Base-by-base conservation (phyloP, 2,113 vertebrate genomes). In the Percina caprodes region DNA sequence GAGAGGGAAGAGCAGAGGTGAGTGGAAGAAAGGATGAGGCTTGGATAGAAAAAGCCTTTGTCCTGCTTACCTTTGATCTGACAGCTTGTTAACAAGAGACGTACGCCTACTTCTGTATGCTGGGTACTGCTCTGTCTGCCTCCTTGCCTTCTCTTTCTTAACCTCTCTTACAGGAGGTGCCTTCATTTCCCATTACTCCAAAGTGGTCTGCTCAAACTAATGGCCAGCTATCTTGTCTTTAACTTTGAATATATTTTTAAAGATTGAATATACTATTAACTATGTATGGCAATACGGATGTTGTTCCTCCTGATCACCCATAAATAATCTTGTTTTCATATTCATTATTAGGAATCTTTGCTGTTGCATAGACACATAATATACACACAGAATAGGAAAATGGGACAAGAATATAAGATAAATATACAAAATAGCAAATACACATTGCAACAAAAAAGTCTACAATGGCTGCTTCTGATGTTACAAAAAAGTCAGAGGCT, bases 31-130 rank as follows among this genome's bases (percentile, higher is more conserved):
- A 58, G 30, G 56, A 19, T 56, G 46, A 30, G 51, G 10, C 33
- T 63, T 24, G 68, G 56, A 58, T 82, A 54, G 56, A 82, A 70
- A 60, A 62, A 72, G 63, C 55, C 60, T 82, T 70, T 85, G 82
- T 71, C 75, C 85, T 84, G 65, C 56, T 80, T 82, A 74, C 60
- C 84, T 88, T 83, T 90, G 87, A 90, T 90, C 81, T 92, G 82
- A 86, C 83, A 89, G 79, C 78, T 89, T 80, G 85, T 92, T 90
- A 90, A 85, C 67, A 82, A 45, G 42, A 70, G 58, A 24, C 79
- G 62, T 23, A 78, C 63, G 46, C 45, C 68, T 69, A 19, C 79
- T 70, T 74, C 30, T 49, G 68, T 52, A 73, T 68, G 48, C 78
- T 68, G 61, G 68, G 56, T 48, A 49, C 9, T 35, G 51, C 18